Percentiles rank a stretch among this genome's conserved stretches.
Evolutionary conservation across 2,797 vertebrate species (phyloP).

Genomic region (Chromobotia macracanthus): DNA sequence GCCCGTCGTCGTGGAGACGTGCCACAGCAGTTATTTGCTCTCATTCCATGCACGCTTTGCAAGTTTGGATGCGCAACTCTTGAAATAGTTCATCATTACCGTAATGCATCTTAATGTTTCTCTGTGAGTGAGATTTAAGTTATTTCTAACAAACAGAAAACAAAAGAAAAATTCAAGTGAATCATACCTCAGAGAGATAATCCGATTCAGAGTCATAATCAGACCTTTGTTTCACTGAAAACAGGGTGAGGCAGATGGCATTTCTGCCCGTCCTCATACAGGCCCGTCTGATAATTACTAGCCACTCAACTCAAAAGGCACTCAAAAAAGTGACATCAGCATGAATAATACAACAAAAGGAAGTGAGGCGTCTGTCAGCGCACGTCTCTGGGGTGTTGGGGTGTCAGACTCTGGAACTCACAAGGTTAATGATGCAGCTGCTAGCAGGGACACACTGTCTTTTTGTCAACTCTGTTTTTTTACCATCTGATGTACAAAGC

Average conservation of each 20-base stretch:
- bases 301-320: slow-evolving; percentile 30
- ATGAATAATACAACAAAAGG: slow-evolving; percentile 54
- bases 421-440: slow-evolving; percentile 49
- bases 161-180: background rate
- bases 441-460: background rate
- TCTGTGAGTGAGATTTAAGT: slow-evolving; percentile 9
- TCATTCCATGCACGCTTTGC: slow-evolving; percentile 46
- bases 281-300: slow-evolving; percentile 35
- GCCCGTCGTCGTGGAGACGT: slow-evolving; percentile 26
- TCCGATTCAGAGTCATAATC: background rate
- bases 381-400: slow-evolving; percentile 52
- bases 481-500: slow-evolving; percentile 2
- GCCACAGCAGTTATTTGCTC: slow-evolving; percentile 44
- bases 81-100: slow-evolving; percentile 14
- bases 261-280: slow-evolving; percentile 23
- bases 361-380: slow-evolving; percentile 51
- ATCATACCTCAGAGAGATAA: background rate
- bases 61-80: slow-evolving; percentile 39
- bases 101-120: slow-evolving; percentile 20
- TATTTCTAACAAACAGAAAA: slow-evolving; percentile 4
- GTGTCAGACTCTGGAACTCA: slow-evolving; percentile 32
- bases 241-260: slow-evolving; percentile 27
- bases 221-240: slow-evolving; percentile 13
- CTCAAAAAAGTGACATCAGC: slow-evolving; percentile 41
- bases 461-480: background rate